These are phyloP conservation scores for Arenaria interpres DNA, from an alignment of 2,113 vertebrate genomes.

Conservation along the genomic window DNA sequence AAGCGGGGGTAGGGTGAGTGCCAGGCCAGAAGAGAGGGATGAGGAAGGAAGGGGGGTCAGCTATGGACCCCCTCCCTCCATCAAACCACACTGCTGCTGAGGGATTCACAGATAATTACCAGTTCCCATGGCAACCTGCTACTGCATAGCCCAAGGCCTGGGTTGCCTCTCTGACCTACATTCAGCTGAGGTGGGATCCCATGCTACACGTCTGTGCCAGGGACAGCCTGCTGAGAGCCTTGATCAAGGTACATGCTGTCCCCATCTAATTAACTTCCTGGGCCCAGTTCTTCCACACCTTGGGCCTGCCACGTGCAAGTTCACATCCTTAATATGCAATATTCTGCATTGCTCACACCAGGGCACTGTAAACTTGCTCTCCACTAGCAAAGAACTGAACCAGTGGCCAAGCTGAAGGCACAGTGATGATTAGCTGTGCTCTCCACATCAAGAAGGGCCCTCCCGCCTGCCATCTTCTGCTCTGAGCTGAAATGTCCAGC, in stretches of 20 bases:
- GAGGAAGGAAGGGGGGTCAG: neutral
- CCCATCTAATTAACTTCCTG: neutral
- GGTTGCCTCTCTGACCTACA: constrained; percentile 37
- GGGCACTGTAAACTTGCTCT: neutral
- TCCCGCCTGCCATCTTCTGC: neutral
- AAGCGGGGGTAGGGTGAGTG: neutral
- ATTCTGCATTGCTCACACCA: neutral
- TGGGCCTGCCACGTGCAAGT: neutral
- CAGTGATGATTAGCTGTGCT: neutral
- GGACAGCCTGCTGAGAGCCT: neutral
- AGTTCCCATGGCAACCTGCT: constrained; percentile 44
- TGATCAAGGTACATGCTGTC: neutral
- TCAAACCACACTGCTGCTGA: neutral
- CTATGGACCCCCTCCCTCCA: neutral
- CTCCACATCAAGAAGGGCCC: neutral
- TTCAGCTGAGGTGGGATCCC: neutral
- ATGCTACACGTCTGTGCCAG: neutral
- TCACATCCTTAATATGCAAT: neutral
- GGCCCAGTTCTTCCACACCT: neutral
- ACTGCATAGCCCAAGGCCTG: neutral
- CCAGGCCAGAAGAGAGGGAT: neutral
- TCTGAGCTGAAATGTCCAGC: neutral
- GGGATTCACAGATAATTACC: constrained; percentile 14
- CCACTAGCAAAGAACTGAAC: neutral
- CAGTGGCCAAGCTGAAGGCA: neutral